A percentile compares a stretch with the other conserved stretches of the same genome.
These are phyloP conservation scores for Thecocarcelia acutangulata DNA, from an alignment of 2,888 invertebrate species.

Conservation along the genomic window DNA sequence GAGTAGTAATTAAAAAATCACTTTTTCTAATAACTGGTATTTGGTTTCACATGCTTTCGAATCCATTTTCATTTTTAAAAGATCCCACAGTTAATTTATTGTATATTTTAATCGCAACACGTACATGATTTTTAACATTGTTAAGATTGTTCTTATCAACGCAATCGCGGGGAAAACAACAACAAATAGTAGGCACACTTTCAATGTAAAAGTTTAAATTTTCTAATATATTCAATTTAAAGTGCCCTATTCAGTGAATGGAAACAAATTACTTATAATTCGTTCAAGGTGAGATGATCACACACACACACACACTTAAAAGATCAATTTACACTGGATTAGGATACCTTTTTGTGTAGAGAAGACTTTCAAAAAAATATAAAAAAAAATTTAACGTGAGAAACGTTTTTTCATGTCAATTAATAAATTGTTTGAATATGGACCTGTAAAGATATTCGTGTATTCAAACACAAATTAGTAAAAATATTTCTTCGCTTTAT, in stretches of 20 bases:
- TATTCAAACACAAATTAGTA: no score
- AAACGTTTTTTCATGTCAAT: no score
- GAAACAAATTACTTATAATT: no score
- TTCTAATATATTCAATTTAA: no score
- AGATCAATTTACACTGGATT: no score
- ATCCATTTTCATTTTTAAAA: slow-evolving; percentile 24
- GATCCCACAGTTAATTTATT: slow-evolving; percentile 40
- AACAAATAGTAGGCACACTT: slow-evolving; percentile 46
- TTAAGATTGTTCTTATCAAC: slow-evolving; percentile 8
- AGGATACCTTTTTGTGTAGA: no score
- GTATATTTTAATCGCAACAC: neutral
- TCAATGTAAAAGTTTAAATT: slow-evolving; percentile 28
- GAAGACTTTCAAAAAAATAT: no score
- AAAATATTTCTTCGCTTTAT: no score
- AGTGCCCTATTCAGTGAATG: neutral
- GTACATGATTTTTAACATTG: slow-evolving; percentile 10
- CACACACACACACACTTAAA: no score
- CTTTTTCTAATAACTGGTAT: slow-evolving; percentile 32
- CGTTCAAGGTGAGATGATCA: neutral
- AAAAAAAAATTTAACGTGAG: no score
- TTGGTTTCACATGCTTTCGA: slow-evolving; percentile 30
- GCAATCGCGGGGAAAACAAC: neutral
- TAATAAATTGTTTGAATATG: no score
- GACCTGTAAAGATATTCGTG: no score
- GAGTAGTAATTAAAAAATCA: slow-evolving; percentile 1